Conservation (phyloP, 2,797 vertebrate genomes). For the Parauchenoglanis punctatus region DNA sequence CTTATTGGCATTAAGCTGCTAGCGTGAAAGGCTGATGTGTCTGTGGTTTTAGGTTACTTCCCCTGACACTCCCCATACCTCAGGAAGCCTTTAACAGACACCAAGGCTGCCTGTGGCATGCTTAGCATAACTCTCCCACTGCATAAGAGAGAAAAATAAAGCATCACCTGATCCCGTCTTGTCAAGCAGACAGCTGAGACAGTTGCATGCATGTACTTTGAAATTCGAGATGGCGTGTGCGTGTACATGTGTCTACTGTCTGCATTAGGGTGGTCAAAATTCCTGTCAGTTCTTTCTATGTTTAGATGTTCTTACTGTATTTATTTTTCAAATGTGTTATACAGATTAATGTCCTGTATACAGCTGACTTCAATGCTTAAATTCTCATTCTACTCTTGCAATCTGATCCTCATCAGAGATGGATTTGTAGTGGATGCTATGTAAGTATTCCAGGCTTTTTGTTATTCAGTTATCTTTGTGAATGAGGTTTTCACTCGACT, state of each 20-base stretch:
- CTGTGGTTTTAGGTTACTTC: slow-evolving; percentile 35
- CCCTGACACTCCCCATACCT: slow-evolving; percentile 23
- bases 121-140: slow-evolving; percentile 30
- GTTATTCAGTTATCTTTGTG: no score
- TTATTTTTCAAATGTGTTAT: slow-evolving; percentile 20
- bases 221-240: slow-evolving; percentile 61
- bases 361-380: neutral
- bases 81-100: slow-evolving; percentile 40
- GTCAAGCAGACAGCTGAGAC: slow-evolving; percentile 58
- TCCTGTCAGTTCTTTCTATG: neutral
- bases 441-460: neutral
- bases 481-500: neutral
- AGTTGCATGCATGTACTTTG: slow-evolving; percentile 47
- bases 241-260: slow-evolving; percentile 33
- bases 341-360: slow-evolving; percentile 20
- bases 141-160: slow-evolving; percentile 49
- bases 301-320: slow-evolving; percentile 25
- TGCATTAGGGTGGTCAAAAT: neutral
- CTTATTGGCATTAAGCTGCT: slow-evolving; percentile 34
- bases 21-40: slow-evolving; percentile 17
- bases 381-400: neutral
- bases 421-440: neutral
- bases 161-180: slow-evolving; percentile 60
- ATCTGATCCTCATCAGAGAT: neutral
- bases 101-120: slow-evolving; percentile 18